Evolutionary conservation across 2,113 vertebrate genomes (phyloP).

Genomic region (Campylomormyrus tamandua): DNA sequence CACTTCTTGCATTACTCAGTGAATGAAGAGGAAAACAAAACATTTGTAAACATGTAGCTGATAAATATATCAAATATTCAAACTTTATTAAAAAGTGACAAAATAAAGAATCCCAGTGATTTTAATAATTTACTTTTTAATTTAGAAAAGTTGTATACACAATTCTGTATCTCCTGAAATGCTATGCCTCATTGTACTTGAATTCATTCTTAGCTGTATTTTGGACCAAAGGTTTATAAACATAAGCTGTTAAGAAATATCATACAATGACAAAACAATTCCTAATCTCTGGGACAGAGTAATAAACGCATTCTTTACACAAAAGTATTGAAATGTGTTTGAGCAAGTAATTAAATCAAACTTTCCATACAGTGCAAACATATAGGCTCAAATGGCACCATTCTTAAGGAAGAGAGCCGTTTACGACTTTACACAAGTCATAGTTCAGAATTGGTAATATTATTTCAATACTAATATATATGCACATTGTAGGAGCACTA

Average conservation of each 20-base stretch:
- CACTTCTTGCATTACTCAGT: background rate
- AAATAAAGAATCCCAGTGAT: background rate
- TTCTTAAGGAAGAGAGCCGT: background rate
- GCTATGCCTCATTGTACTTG: background rate
- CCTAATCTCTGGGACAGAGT: background rate
- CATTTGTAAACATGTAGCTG: background rate
- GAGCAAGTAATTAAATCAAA: background rate
- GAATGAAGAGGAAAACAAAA: background rate
- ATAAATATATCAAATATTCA: background rate
- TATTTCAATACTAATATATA: background rate
- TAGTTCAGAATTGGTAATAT: background rate
- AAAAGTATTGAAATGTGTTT: background rate
- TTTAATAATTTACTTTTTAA: background rate
- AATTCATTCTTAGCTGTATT: constrained; percentile 1
- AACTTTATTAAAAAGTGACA: background rate
- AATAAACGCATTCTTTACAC: background rate
- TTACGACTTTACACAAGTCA: background rate
- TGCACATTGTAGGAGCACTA: constrained; percentile 27
- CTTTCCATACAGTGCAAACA: background rate
- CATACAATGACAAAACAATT: background rate
- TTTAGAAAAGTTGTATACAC: background rate
- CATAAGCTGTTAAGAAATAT: background rate
- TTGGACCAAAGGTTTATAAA: background rate
- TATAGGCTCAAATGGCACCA: background rate
- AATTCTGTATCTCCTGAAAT: background rate